Evolutionary conservation across 2,888 invertebrate species (phyloP), one percentile per base, ranked within the genome.

Genomic region (Agonopterix arenella): DNA sequence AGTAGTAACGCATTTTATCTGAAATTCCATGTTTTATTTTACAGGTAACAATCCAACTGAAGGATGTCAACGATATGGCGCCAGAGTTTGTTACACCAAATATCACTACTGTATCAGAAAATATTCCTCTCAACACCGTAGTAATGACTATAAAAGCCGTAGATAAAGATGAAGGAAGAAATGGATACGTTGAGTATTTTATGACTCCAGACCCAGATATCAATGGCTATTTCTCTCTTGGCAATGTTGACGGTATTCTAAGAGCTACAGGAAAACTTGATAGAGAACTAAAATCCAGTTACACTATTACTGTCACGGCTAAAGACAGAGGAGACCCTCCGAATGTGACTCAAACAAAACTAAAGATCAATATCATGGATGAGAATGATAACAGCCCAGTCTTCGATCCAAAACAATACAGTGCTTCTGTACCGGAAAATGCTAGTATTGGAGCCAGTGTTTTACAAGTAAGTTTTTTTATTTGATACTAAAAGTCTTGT

Each of bases 391-490:
- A 97, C 71, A 94, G 95, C 55, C 97, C 97, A 0, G 92, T 95
- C 3, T 97, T 97, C 75, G 95, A 96, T 74, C 96, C 96, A 0
- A 94, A 95, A 68, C 96, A 96, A 73, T 97, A 97, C 73, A 96
- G 96, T 55, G 96, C 97, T 1, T 94, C 95, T 2, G 94, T 97
- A 36, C 95, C 96, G 0, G 98, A 98, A 86, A 97, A 98, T 79
- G 96, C 97, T n/a, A 95, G 95, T 59, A 96, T 97, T 60, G 98
- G 98, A 5, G 95, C 96, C 43, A 96, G 95, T 75, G 95, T 98
- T 0, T 79, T 97, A 42, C 96, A 96, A 90, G 95, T 94, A 80
- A 79, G 69, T 63, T 18, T 43, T 8, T 7, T 40, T 2, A 40
- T 40, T n/a, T 40, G 4, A n/a, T n/a, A 40, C 10, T 40, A 2